Conservation (phyloP, 2,113 vertebrate species). For the Tinamus guttatus region DNA sequence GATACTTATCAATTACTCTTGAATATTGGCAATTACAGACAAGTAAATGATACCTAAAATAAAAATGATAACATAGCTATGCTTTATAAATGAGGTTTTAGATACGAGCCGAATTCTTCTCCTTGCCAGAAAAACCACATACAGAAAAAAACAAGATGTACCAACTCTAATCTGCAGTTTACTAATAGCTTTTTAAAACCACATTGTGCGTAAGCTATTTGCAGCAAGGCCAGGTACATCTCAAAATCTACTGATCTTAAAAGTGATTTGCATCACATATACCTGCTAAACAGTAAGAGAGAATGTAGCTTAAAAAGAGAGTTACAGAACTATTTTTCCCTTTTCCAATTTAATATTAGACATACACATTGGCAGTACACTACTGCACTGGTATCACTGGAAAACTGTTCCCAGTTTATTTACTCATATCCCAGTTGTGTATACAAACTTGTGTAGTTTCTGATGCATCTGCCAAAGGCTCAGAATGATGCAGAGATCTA, state of each 20-base stretch:
- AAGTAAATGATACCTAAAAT: not conserved
- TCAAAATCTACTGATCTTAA: constrained; percentile 23
- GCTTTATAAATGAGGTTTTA: not conserved
- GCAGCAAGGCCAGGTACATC: not conserved
- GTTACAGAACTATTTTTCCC: not conserved
- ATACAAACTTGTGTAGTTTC: not conserved
- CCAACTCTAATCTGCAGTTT: not conserved
- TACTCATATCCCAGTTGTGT: not conserved
- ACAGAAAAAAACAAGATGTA: not conserved
- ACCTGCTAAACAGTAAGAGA: not conserved
- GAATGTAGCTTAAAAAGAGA: not conserved
- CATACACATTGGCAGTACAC: not conserved
- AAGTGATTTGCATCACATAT: not conserved
- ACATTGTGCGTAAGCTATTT: not conserved
- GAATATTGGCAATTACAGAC: not conserved
- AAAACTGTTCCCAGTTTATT: not conserved
- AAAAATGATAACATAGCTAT: not conserved
- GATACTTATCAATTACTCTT: not conserved
- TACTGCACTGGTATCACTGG: not conserved
- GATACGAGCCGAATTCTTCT: not conserved
- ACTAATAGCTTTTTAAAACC: not conserved
- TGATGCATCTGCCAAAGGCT: not conserved
- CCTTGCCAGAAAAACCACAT: not conserved
- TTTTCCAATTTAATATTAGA: not conserved
- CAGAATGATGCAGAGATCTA: not conserved